A percentile compares a stretch with the other conserved stretches of the same genome.
Evolutionary conservation across 1,140 invertebrate genomes (phyloP).

Genomic region (Halesus radiatus): DNA sequence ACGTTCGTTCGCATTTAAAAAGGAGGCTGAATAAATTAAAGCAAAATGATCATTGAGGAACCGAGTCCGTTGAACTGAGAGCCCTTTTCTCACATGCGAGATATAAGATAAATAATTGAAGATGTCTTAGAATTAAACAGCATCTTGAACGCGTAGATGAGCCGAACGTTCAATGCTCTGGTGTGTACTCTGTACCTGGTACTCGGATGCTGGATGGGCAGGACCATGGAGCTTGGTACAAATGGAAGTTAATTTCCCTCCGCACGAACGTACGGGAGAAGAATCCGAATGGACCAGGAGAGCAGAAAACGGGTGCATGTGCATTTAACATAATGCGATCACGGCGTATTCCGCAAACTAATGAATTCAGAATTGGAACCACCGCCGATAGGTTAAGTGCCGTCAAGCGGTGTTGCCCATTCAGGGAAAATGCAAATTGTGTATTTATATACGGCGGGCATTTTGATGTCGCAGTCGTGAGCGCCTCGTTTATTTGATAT

Average conservation of each 20-base stretch:
- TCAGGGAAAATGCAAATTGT: slow-evolving; percentile 56
- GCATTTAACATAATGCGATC: slow-evolving; percentile 52
- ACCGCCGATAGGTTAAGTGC: slow-evolving; percentile 55
- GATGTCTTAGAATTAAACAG: not conserved
- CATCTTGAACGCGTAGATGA: not conserved
- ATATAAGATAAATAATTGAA: slow-evolving; percentile 11
- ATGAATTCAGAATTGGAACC: slow-evolving; percentile 56
- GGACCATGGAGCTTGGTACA: not conserved
- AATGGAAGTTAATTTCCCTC: slow-evolving; percentile 35
- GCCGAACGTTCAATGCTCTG: not conserved
- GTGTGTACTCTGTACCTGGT: not conserved
- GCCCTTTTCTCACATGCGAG: not conserved
- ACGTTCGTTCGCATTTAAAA: too few species aligned
- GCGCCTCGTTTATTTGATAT: slow-evolving; percentile 56
- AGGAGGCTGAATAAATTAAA: too few species aligned
- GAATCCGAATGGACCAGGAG: slow-evolving; percentile 28
- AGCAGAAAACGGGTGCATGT: slow-evolving; percentile 45
- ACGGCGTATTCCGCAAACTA: slow-evolving; percentile 55
- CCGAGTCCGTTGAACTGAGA: too few species aligned
- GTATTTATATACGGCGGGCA: slow-evolving; percentile 53
- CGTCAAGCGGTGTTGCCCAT: slow-evolving; percentile 56
- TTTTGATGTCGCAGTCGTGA: slow-evolving; percentile 57
- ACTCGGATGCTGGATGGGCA: too few species aligned
- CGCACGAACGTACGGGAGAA: slow-evolving; percentile 4
- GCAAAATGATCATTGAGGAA: too few species aligned